Evolutionary conservation across 2,797 vertebrate species (phyloP).

Genomic region (Alcedo atthis): DNA sequence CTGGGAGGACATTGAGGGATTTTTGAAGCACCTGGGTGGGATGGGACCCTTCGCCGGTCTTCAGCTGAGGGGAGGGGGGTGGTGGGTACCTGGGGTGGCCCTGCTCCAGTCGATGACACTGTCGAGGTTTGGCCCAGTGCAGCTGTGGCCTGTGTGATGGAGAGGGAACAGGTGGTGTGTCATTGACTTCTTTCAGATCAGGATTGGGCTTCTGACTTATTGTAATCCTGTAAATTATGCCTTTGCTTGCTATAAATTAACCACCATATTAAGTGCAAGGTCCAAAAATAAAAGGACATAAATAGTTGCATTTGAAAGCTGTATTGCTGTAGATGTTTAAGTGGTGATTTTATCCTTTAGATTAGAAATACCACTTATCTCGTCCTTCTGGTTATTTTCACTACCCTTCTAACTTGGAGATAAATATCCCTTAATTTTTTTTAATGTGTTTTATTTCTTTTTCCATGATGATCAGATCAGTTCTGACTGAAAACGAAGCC

Average conservation of each 20-base stretch:
- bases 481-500: conserved; percentile 69
- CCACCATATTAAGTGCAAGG: conserved; percentile 48
- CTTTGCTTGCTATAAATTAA: conserved; percentile 64
- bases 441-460: conserved; percentile 74
- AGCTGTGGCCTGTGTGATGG: background rate
- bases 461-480: conserved; percentile 71
- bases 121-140: background rate
- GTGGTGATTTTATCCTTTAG: conserved; percentile 65
- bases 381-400: conserved; percentile 76
- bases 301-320: conserved; percentile 64
- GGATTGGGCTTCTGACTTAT: background rate
- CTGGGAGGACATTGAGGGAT: background rate
- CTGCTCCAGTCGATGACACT: rapidly evolving
- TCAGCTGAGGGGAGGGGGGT: background rate
- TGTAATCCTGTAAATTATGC: conserved; percentile 42
- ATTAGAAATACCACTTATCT: conserved; percentile 75
- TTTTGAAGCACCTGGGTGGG: background rate
- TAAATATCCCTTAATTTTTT: conserved; percentile 73
- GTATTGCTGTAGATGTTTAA: conserved; percentile 66
- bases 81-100: background rate
- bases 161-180: background rate
- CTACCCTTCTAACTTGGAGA: conserved; percentile 70
- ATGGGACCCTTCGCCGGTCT: background rate
- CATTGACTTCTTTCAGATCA: background rate
- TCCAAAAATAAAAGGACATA: conserved; percentile 64